Evolutionary conservation across 2,888 invertebrate species (phyloP).

Genomic region (Polylopha cassiicola): DNA sequence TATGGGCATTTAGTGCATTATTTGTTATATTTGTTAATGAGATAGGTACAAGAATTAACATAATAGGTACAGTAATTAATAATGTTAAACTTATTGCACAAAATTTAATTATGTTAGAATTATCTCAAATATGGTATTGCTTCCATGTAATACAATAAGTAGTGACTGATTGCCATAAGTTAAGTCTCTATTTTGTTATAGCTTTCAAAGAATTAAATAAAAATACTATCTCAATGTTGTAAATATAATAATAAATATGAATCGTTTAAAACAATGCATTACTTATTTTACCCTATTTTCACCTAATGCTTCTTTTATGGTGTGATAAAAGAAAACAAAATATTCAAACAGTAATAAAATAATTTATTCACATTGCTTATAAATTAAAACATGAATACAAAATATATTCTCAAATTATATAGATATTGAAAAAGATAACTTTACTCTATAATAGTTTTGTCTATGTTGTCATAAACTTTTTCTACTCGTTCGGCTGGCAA

Average conservation of each 20-base stretch:
- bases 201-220: neutral
- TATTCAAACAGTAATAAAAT: conserved; percentile 27
- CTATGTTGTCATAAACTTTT: conserved; percentile 47
- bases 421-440: conserved; percentile 20
- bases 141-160: neutral
- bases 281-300: too few relatives aligned
- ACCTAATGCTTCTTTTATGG: too few relatives aligned
- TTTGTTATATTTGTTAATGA: too few relatives aligned
- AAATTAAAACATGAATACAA: too few relatives aligned
- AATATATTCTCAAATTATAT: too few relatives aligned
- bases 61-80: too few relatives aligned
- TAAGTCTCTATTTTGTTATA: conserved; percentile 6
- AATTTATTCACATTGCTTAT: conserved; percentile 35
- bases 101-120: too few relatives aligned
- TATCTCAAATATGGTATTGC: too few relatives aligned
- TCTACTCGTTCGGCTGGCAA: conserved; percentile 52
- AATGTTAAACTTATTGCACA: too few relatives aligned
- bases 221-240: conserved; percentile 13
- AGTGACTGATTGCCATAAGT: conserved; percentile 7
- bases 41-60: too few relatives aligned
- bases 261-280: neutral
- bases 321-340: conserved; percentile 1
- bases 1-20: too few relatives aligned
- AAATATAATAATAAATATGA: conserved; percentile 15
- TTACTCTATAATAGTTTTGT: conserved; percentile 57